phyloP scores from a whole-genome alignment of 2,797 vertebrate genomes.

The Bradypus variegatus region DNA sequence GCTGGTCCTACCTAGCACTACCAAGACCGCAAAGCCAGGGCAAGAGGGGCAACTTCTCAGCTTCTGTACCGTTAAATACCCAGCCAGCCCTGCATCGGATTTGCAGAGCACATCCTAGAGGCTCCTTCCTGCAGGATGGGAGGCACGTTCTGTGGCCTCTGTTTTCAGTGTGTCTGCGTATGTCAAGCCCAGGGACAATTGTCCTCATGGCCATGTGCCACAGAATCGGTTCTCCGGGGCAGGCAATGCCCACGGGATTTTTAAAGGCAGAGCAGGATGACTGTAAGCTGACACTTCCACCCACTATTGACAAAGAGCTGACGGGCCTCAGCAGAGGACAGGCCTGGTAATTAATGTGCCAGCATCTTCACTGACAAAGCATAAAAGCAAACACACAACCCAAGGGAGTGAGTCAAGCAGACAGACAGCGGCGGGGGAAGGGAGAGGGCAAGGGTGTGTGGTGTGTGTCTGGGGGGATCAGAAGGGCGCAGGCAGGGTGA shows the following conservation, averaged over 20 bases:
- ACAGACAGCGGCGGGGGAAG: background rate
- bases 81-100: background rate
- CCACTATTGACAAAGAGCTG: slow-evolving; percentile 67
- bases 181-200: background rate
- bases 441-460: background rate
- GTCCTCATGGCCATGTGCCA: slow-evolving; percentile 33
- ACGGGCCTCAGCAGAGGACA: slow-evolving; percentile 63
- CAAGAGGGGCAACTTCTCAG: background rate
- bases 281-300: slow-evolving; percentile 68
- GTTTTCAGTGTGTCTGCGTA: background rate
- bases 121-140: background rate
- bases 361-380: slow-evolving; percentile 73
- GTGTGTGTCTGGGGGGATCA: background rate
- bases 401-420: background rate
- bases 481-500: slow-evolving; percentile 57
- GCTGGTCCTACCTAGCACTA: background rate
- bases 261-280: slow-evolving; percentile 63
- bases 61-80: background rate
- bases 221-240: slow-evolving; percentile 39
- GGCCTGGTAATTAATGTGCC: slow-evolving; percentile 72
- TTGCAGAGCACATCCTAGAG: background rate
- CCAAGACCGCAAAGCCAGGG: background rate
- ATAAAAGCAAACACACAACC: slow-evolving; percentile 45
- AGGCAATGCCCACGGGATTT: slow-evolving; percentile 61
- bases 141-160: background rate